Evolutionary conservation across 2,888 invertebrate genomes (phyloP).

Genomic region (Oxyteleia sp.): DNA sequence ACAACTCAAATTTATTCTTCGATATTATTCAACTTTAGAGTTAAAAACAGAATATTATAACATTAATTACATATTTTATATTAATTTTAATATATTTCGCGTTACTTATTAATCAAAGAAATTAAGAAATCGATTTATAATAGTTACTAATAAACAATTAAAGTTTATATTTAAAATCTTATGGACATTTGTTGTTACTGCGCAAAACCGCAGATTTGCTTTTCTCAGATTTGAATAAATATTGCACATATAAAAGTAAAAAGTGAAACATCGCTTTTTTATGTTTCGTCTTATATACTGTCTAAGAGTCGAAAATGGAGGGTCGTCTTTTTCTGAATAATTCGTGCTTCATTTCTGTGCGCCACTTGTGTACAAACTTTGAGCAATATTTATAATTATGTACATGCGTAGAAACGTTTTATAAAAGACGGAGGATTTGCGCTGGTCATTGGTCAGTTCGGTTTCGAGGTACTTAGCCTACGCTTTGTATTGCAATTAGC

Average conservation of each 20-base stretch:
- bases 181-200: neutral
- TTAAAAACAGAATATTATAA: no score
- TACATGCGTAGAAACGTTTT: constrained; percentile 63
- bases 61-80: no score
- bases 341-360: constrained; percentile 34
- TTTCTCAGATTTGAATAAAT: constrained; percentile 8
- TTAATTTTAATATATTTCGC: no score
- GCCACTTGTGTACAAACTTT: constrained; percentile 51
- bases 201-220: neutral
- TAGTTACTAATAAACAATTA: no score
- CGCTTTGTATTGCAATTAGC: neutral
- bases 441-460: constrained; percentile 9
- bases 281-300: neutral
- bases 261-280: constrained; percentile 40
- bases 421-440: constrained; percentile 19
- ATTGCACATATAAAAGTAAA: constrained; percentile 50
- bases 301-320: constrained; percentile 42
- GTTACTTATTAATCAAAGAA: no score
- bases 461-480: constrained; percentile 20
- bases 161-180: no score
- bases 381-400: constrained; percentile 75
- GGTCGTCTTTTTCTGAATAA: constrained; percentile 46
- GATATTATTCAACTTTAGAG: no score
- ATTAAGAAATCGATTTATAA: no score
- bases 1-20: no score